Percentiles rank a stretch among this genome's conserved stretches.
phyloP scores from a whole-genome alignment of 2,113 vertebrate species.

The Varanus salvator region DNA sequence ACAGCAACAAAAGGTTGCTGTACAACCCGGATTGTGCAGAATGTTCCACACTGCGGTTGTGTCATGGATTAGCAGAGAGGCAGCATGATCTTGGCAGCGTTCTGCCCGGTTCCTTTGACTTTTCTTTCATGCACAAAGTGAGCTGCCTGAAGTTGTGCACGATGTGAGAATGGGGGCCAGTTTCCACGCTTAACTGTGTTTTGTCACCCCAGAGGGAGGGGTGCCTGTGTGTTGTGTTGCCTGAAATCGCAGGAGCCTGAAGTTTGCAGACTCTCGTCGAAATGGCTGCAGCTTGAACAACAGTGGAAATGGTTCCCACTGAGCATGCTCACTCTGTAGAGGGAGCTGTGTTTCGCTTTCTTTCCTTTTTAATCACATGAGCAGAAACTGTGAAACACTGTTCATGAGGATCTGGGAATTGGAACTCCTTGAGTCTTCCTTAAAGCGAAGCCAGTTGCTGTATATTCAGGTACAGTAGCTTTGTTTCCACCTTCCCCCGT shows the following conservation, averaged over 20 bases:
- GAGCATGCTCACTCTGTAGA: constrained; percentile 78
- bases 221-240: constrained; percentile 36
- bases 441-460: constrained; percentile 69
- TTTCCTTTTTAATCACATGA: constrained; percentile 68
- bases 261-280: constrained; percentile 72
- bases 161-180: constrained; percentile 65
- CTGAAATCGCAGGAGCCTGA: constrained; percentile 59
- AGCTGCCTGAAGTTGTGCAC: constrained; percentile 64
- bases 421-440: constrained; percentile 74
- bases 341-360: constrained; percentile 63
- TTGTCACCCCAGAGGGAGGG: neutral
- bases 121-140: constrained; percentile 32
- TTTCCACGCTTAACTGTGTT: constrained; percentile 51
- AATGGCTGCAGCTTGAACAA: constrained; percentile 76
- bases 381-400: constrained; percentile 75
- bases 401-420: constrained; percentile 77
- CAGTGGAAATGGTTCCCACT: constrained; percentile 78
- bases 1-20: no score
- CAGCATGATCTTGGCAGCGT: no score
- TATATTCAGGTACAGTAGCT: constrained; percentile 81
- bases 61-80: no score
- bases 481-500: constrained; percentile 58
- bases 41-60: no score
- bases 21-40: no score
- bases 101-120: neutral